A percentile compares a stretch with the other conserved stretches of the same genome.
These are phyloP conservation scores for Malacoraja senta DNA, from an alignment of 2,797 vertebrate genomes.

Conservation along the genomic window DNA sequence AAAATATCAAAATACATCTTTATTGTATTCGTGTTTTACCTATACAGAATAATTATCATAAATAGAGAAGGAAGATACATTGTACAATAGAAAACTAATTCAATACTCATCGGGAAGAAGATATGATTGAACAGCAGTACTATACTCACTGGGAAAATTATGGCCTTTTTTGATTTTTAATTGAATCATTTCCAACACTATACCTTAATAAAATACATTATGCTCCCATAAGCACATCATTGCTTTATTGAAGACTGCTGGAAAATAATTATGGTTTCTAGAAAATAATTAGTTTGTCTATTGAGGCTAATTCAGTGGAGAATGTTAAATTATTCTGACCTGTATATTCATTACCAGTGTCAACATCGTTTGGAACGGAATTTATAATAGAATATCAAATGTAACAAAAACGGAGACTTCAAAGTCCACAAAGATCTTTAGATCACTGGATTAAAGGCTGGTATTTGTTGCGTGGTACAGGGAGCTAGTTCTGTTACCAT, in stretches of 20 bases:
- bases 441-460: constrained; percentile 24
- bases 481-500: not conserved
- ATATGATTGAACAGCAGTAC: constrained; percentile 38
- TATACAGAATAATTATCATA: not conserved
- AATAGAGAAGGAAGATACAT: constrained; percentile 20
- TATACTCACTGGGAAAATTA: constrained; percentile 38
- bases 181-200: constrained; percentile 39
- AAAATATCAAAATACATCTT: constrained; percentile 25
- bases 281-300: constrained; percentile 39
- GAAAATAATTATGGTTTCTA: constrained; percentile 38
- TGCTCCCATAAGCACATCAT: constrained; percentile 39
- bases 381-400: constrained; percentile 38
- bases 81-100: constrained; percentile 29
- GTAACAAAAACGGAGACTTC: constrained; percentile 36
- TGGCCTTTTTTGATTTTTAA: constrained; percentile 38
- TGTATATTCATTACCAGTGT: constrained; percentile 39
- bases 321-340: constrained; percentile 38
- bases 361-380: constrained; percentile 37
- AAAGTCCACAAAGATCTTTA: constrained; percentile 33
- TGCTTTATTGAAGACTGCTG: constrained; percentile 38
- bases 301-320: constrained; percentile 39
- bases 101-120: constrained; percentile 31
- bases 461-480: constrained; percentile 19
- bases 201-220: constrained; percentile 39
- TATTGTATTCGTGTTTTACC: constrained; percentile 6